Percentiles rank a stretch among this genome's conserved stretches.
Evolutionary conservation across 2,888 invertebrate genomes (phyloP).

Genomic region (Galerucella calmariensis): DNA sequence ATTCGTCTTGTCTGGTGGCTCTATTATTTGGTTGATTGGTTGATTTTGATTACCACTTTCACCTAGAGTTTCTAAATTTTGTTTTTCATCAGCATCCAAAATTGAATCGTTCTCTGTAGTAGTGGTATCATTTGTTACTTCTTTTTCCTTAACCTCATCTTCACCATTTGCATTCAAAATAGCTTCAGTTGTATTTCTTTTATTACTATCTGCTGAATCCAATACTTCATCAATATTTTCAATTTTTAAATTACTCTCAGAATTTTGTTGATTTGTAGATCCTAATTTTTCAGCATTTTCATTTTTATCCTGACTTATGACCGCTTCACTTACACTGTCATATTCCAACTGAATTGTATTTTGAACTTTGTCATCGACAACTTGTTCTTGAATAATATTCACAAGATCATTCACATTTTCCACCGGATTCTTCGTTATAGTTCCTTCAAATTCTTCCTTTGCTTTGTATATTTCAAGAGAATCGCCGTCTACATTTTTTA

Average conservation of each 20-base stretch:
- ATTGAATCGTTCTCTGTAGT: background rate
- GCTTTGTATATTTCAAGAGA: background rate
- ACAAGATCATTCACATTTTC: no score
- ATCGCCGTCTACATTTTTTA: background rate
- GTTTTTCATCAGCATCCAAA: background rate
- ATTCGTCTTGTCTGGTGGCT: background rate
- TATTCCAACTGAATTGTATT: background rate
- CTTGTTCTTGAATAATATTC: background rate
- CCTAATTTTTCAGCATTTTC: background rate
- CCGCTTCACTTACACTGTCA: background rate
- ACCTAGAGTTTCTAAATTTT: no score
- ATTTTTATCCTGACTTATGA: background rate
- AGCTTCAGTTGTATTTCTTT: background rate
- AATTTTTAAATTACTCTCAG: background rate
- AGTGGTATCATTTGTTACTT: background rate
- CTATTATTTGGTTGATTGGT: background rate
- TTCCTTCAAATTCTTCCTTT: constrained; percentile 3
- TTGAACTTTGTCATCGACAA: background rate
- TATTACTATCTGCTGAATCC: background rate
- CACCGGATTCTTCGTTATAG: no score
- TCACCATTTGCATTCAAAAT: background rate
- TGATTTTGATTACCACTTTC: no score
- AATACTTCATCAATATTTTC: no score
- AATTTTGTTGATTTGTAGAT: background rate
- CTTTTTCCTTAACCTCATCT: background rate